Conservation (phyloP, 1,140 invertebrate species). For the Drosophila seguyi region DNA sequence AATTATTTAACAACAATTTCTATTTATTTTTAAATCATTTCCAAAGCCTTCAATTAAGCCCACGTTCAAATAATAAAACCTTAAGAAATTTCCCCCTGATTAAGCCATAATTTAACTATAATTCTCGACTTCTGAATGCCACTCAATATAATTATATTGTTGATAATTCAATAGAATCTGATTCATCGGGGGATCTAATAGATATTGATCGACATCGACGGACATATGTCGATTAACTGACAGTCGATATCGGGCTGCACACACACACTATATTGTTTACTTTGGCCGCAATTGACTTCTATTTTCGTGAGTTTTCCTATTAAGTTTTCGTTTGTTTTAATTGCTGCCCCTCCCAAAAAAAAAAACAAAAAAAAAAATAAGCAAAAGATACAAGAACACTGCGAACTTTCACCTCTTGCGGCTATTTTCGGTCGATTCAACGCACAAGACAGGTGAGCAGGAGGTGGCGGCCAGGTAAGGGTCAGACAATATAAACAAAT, state of each 20-base stretch:
- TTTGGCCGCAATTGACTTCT: constrained; percentile 34
- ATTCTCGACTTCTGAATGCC: background rate
- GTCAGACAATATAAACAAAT: constrained; percentile 50
- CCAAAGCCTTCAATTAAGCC: background rate
- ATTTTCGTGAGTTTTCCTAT: constrained; percentile 32
- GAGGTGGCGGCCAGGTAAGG: constrained; percentile 8
- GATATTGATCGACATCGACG: constrained; percentile 27
- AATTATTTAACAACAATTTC: background rate
- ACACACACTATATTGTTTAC: constrained; percentile 29
- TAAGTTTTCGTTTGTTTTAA: constrained; percentile 46
- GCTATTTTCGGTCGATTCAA: constrained; percentile 26
- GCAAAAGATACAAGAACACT: constrained; percentile 1
- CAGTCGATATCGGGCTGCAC: constrained; percentile 25
- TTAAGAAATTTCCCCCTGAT: too few relatives aligned
- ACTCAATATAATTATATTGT: background rate
- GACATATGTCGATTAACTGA: constrained; percentile 27
- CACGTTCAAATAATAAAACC: background rate
- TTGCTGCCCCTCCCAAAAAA: constrained; percentile 21
- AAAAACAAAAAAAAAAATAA: background rate
- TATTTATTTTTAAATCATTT: background rate
- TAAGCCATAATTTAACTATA: background rate
- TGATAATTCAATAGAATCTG: constrained; percentile 2
- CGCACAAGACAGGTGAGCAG: constrained; percentile 14
- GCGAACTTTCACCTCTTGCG: constrained; percentile 22
- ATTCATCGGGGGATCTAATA: constrained; percentile 29